Evolutionary conservation across 2,113 vertebrate species (phyloP), one percentile per base, ranked within the genome.

Genomic region (Ploceus nigricollis): DNA sequence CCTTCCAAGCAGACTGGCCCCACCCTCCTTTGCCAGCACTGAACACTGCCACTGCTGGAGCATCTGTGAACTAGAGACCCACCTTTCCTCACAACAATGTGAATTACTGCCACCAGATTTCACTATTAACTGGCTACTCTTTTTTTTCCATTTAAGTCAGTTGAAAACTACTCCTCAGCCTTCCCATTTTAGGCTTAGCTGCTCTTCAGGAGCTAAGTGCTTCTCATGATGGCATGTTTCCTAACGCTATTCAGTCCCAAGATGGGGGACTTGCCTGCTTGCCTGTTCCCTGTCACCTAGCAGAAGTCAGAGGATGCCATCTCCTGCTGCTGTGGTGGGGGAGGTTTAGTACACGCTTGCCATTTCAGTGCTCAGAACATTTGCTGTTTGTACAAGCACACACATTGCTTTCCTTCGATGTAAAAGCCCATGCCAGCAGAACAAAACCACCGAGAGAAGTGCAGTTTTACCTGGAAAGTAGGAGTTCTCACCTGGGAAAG

Each of bases 401-500:
- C 89, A 84, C 68, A 65, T 76, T 21, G 8, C 77, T 87, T 81
- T 92, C 78, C 69, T 94, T 92, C 0, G 0, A 63, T 31, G 71
- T 77, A 89, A 82, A 91, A 95, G 90, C 83, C 85, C 96, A 87
- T 97, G 96, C 96, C 89, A 96, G 61, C 82, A 86, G 83, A 84
- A 93, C 71, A 63, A 93, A 94, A 87, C 19, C 63, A 90, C 54
- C 0, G 0, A 89, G 33, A 88, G 56, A 91, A 96, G n/a, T 85
- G 77, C 71, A 84, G 53, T 97, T 97, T 98, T 98, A 98, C 98
- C 98, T 98, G 97, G 78, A 97, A 96, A 98, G 98, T 98, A 96
- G 98, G 98, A 98, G 96, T 98, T 98, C 98, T 98, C 98, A 90
- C 99, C 99, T 94, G 98, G 98, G 94, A 99, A 99, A 89, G 99